Evolutionary conservation across 1,140 invertebrate genomes (phyloP).

Genomic region (Drosophila bipectinata): DNA sequence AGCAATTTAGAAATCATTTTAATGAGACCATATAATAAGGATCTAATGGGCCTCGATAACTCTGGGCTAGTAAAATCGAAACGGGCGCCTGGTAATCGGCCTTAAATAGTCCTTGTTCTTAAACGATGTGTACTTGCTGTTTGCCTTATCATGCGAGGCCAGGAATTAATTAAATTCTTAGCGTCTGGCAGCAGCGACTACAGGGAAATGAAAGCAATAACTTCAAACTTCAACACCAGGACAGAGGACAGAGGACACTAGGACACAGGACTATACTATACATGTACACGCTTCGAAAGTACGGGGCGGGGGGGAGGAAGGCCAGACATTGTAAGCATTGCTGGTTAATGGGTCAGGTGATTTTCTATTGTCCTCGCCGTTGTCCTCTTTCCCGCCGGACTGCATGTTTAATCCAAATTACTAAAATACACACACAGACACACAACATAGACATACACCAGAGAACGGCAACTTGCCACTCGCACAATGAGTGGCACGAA

Average conservation of each 20-base stretch:
- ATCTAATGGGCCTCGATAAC: not conserved
- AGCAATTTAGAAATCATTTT: not conserved
- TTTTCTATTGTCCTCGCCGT: constrained; percentile 75
- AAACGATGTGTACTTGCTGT: constrained; percentile 13
- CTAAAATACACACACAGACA: constrained; percentile 64
- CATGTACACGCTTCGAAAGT: not conserved
- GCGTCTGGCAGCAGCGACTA: constrained; percentile 56
- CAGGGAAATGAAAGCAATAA: constrained; percentile 71
- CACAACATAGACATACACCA: constrained; percentile 1
- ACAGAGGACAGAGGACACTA: not conserved
- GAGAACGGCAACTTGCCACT: too few species aligned
- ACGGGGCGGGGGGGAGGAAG: not conserved
- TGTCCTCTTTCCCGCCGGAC: constrained; percentile 52
- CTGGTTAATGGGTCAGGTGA: constrained; percentile 77
- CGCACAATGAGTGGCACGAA: too few species aligned
- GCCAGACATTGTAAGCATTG: constrained; percentile 47
- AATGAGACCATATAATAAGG: not conserved
- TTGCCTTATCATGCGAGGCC: constrained; percentile 31
- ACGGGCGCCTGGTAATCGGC: constrained; percentile 17
- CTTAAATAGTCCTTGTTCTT: constrained; percentile 30
- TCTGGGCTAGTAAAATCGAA: constrained; percentile 14
- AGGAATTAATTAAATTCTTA: constrained; percentile 78
- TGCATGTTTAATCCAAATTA: constrained; percentile 81
- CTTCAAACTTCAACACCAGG: constrained; percentile 70
- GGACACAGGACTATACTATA: not conserved